Percentiles rank a stretch among this genome's conserved stretches.
Conservation (phyloP, 2,888 invertebrate species). For the Urechis unicinctus region DNA sequence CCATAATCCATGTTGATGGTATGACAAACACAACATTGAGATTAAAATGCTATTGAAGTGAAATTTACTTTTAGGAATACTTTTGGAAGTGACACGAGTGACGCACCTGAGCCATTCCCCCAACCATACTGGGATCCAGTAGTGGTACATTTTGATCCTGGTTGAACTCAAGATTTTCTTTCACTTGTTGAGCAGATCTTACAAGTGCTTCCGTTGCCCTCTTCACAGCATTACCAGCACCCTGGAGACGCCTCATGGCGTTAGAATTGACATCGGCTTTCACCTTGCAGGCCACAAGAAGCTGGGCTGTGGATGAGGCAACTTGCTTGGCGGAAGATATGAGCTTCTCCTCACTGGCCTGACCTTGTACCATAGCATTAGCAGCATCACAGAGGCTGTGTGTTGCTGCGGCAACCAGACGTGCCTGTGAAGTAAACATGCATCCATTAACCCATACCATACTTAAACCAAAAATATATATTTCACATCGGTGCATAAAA, state of each 20-base stretch:
- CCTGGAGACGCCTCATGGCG: constrained; percentile 76
- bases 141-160: constrained; percentile 63
- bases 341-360: constrained; percentile 76
- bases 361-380: constrained; percentile 81
- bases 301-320: constrained; percentile 92
- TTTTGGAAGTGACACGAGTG: neutral
- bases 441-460: too few relatives aligned
- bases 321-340: constrained; percentile 87
- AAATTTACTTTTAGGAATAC: neutral
- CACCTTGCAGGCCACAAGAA: constrained; percentile 96
- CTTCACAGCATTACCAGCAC: constrained; percentile 92
- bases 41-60: neutral
- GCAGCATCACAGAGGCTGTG: constrained; percentile 97
- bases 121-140: constrained; percentile 88
- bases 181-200: constrained; percentile 84
- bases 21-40: neutral
- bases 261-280: constrained; percentile 95
- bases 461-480: neutral
- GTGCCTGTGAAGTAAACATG: constrained; percentile 59
- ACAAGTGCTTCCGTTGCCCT: constrained; percentile 96
- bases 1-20: neutral
- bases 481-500: neutral
- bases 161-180: constrained; percentile 84
- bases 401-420: constrained; percentile 93
- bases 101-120: constrained; percentile 82